Percentiles rank a stretch among this genome's conserved stretches.
Evolutionary conservation across 1,140 invertebrate species (phyloP).

Genomic region (Drosophila sp.): DNA sequence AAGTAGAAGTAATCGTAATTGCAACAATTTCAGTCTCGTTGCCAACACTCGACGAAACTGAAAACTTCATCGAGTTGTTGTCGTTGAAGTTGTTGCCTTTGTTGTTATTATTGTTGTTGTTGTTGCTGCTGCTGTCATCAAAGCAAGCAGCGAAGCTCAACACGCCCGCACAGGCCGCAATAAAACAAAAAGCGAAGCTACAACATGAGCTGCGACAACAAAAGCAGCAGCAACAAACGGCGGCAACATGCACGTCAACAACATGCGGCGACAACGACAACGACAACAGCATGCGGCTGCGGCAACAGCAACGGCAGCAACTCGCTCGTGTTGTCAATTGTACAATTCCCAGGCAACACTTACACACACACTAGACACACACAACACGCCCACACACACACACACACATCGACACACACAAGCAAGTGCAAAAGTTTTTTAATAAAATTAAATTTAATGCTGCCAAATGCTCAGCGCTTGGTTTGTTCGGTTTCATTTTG

Average conservation of each 20-base stretch:
- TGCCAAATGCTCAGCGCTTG: slow-evolving; percentile 64
- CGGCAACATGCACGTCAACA: slow-evolving; percentile 75
- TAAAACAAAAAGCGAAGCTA: slow-evolving; percentile 65
- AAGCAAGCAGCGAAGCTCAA: slow-evolving; percentile 44
- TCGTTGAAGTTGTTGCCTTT: neutral
- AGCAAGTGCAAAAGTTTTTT: slow-evolving; percentile 67
- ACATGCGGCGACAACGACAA: slow-evolving; percentile 66
- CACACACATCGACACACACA: slow-evolving; percentile 20
- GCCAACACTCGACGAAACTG: slow-evolving; percentile 42
- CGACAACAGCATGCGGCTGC: slow-evolving; percentile 45
- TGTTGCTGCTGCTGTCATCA: slow-evolving; percentile 31
- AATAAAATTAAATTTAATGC: slow-evolving; percentile 82
- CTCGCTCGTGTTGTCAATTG: slow-evolving; percentile 76
- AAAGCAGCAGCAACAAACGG: slow-evolving; percentile 51
- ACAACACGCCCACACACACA: slow-evolving; percentile 17
- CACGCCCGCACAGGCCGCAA: slow-evolving; percentile 62
- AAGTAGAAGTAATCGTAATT: slow-evolving; percentile 62
- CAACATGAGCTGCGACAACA: slow-evolving; percentile 48
- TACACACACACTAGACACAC: slow-evolving; percentile 23
- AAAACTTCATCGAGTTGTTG: slow-evolving; percentile 70
- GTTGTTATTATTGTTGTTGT: neutral
- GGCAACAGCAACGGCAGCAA: slow-evolving; percentile 48
- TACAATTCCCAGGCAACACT: slow-evolving; percentile 71
- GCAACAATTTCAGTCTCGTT: slow-evolving; percentile 67
- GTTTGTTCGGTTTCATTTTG: slow-evolving; percentile 69